Conservation (phyloP, 2,888 invertebrate species). For the Noctua comes region DNA sequence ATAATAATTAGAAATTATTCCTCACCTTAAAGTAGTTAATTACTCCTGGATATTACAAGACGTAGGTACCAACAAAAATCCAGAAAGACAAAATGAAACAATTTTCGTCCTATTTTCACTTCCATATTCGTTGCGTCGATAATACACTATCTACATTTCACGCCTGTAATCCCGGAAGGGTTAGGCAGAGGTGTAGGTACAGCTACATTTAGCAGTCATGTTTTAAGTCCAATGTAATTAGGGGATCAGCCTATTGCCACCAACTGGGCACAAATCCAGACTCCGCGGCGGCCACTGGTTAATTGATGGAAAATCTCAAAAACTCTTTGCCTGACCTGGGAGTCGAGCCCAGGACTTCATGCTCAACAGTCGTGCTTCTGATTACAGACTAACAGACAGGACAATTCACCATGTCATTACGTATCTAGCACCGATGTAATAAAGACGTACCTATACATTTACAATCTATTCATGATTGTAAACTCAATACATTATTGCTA, state of each 20-base stretch:
- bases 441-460: constrained; percentile 14
- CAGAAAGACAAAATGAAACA: not conserved
- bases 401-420: not conserved
- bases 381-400: not conserved
- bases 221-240: not conserved
- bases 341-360: not conserved
- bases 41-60: not conserved
- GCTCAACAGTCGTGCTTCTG: not conserved
- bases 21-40: not conserved
- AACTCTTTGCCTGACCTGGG: not conserved
- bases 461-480: constrained; percentile 37
- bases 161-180: not conserved
- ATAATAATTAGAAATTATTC: not conserved
- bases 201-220: not conserved
- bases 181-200: not conserved
- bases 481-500: constrained; percentile 40
- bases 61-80: not conserved
- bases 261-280: not conserved
- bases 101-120: not conserved
- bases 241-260: not conserved
- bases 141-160: no score
- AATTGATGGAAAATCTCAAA: not conserved
- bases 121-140: no score
- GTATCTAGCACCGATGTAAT: not conserved
- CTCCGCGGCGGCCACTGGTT: not conserved